Base-by-base conservation (phyloP, 2,797 vertebrate genomes). In the Nyctibius grandis region DNA sequence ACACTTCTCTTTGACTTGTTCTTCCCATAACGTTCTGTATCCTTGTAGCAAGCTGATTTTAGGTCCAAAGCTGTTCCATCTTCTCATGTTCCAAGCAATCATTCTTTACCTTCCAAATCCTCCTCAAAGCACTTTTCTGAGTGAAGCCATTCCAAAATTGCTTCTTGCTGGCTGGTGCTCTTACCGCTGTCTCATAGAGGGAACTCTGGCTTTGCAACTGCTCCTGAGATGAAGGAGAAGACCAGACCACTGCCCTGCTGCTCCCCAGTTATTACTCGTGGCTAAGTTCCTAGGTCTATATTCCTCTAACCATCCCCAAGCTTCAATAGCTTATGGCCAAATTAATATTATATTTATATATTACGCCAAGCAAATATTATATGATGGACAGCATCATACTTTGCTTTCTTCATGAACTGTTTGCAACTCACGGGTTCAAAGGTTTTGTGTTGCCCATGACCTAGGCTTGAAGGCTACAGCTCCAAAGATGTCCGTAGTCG, bases 61-160 rank as follows among this genome's bases (percentile, higher is more conserved):
- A 77, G 88, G 85, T 56, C 91, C 89, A 74, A 89, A 89, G 93
- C 91, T 90, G 85, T 68, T 89, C 80, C 82, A 19, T 33, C 68
- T 26, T 18, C 84, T 54, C 47, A 5, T 9, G 51, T 29, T 88
- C 91, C 91, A 74, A 69, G 53, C 25, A 57, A 31, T 12, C 11
- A 4, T 23, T 50, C 65, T 5, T 64, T 73, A 73, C 67, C 89
- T 50, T 86, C 60, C 59, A 50, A 36, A 7, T 38, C 65, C 75
- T 88, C 51, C 85, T 57, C 85, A 33, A 3, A 80, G 51, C 16
- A 12, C 67, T 51, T 38, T 23, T 68, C 72, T 87, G 34, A 77
- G 56, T 29, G 0, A 29, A 57, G 44, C 23, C 29, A 50, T 61
- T 70, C 60, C 76, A 34, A 47, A 81, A 22, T 3, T 3, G n/a